These are phyloP conservation scores for Gorsachius goisagi DNA, from an alignment of 2,113 vertebrate species.

Conservation along the genomic window DNA sequence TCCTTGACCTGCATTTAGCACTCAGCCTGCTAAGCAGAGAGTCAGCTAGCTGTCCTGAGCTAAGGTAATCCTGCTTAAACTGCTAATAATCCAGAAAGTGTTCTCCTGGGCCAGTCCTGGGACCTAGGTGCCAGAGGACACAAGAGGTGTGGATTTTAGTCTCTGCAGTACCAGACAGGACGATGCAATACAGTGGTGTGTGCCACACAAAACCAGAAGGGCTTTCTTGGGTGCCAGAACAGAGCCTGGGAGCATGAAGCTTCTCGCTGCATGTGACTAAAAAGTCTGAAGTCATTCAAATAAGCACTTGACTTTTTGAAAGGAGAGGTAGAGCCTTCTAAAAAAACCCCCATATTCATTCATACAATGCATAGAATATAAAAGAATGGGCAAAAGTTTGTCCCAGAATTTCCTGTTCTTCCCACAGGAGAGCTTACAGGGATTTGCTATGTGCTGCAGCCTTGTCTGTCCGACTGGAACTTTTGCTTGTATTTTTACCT, in stretches of 20 bases:
- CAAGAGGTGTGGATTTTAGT: neutral
- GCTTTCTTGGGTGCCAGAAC: neutral
- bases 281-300: neutral
- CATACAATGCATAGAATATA: neutral
- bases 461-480: neutral
- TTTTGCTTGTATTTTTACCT: slow-evolving; percentile 73
- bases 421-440: neutral
- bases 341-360: accelerated
- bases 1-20: neutral
- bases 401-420: neutral
- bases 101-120: neutral
- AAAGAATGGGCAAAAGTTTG: neutral
- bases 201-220: neutral
- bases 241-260: neutral
- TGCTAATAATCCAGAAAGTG: neutral
- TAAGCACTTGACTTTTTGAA: neutral
- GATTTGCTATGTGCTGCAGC: neutral
- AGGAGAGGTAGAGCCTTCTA: neutral
- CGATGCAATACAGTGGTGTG: neutral
- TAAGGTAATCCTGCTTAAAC: neutral
- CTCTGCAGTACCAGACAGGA: neutral
- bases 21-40: neutral
- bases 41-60: neutral
- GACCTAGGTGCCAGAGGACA: neutral
- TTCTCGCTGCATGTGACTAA: neutral